Percentiles rank a stretch among this genome's conserved stretches.
phyloP scores from a whole-genome alignment of 2,888 invertebrate genomes.

The Eledona agricola region DNA sequence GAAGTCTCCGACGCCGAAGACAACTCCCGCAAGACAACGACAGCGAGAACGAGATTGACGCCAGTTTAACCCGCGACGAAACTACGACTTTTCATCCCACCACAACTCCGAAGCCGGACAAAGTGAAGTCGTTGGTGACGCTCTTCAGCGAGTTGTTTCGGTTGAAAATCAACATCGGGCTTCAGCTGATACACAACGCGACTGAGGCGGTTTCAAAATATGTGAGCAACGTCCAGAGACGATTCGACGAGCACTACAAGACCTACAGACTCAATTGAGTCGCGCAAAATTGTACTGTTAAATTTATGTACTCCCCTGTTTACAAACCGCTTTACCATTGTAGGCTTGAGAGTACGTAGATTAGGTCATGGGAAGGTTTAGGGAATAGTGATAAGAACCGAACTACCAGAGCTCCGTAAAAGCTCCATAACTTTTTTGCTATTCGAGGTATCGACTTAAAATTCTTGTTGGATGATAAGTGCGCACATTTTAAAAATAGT shows the following conservation, averaged over 20 bases:
- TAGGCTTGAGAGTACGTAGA: constrained; percentile 40
- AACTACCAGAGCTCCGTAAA: too few relatives aligned
- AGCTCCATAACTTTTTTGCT: constrained; percentile 10
- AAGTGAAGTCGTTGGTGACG: constrained; percentile 64
- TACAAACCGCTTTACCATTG: constrained; percentile 33
- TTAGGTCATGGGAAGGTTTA: too few relatives aligned
- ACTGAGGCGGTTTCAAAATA: constrained; percentile 74
- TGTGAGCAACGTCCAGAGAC: constrained; percentile 68
- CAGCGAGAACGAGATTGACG: constrained; percentile 29
- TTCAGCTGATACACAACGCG: constrained; percentile 74
- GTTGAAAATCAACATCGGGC: constrained; percentile 73
- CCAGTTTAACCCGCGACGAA: constrained; percentile 8
- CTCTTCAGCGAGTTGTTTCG: constrained; percentile 73
- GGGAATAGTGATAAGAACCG: neutral
- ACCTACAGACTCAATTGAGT: constrained; percentile 24
- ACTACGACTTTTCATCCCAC: constrained; percentile 20
- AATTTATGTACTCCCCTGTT: constrained; percentile 43
- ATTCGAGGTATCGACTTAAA: too few relatives aligned
- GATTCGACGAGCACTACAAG: constrained; percentile 50
- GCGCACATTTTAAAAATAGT: too few relatives aligned
- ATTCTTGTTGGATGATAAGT: too few relatives aligned
- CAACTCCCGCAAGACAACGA: constrained; percentile 19
- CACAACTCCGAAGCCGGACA: constrained; percentile 37
- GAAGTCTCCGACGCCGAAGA: constrained; percentile 56
- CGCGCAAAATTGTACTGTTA: constrained; percentile 7